Base-by-base conservation (phyloP, 2,888 invertebrate species). In the Sabellastarte sp. region DNA sequence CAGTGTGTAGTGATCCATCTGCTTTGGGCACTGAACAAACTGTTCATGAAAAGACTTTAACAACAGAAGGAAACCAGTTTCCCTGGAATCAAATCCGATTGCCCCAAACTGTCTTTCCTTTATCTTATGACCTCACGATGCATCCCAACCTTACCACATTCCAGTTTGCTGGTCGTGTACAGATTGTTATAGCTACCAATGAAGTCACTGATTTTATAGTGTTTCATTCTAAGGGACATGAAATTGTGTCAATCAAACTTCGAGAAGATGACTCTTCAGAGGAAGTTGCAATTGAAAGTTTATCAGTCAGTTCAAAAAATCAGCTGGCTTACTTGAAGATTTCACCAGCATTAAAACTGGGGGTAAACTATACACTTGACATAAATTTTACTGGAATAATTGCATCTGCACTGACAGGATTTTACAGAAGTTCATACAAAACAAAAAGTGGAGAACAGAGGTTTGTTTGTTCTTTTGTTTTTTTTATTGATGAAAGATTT, bases 81-180 rank as follows among this genome's bases (percentile, higher is more conserved):
- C 84, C 79, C 28, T 84, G 84, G 80, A 67, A 76, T 28, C 63
- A 78, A 31, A 73, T 83, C 15, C 78, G 83, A n/a, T 76, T 85
- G 32, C 85, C 85, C 1, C 63, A 51, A 10, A 64, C 65, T 20
- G 63, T 84, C 5, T 29, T 71, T 20, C 85, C 85, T 0, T 88
- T 90, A 73, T 89, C 92, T 73, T 96, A 96, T 82, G 91, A 90
- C 79, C 88, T 97, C 63, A 92, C 92, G 84, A 89, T 96, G 74
- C 94, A 95, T 85, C 95, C 96, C 5, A 95, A 96, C 84, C 87
- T 96, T 63, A 93, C 94, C 56, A 93, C 93, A 26, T 89, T 93
- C 60, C 91, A 91, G 84, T 90, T 95, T 60, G 90, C 90, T 87
- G 96, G 95, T 90, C 85, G 79, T 63, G 80, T 80, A 10, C 67